Percentiles rank a stretch among this genome's conserved stretches.
phyloP scores from a whole-genome alignment of 1,140 invertebrate genomes.

The Pseudomyrmex dendroicus region DNA sequence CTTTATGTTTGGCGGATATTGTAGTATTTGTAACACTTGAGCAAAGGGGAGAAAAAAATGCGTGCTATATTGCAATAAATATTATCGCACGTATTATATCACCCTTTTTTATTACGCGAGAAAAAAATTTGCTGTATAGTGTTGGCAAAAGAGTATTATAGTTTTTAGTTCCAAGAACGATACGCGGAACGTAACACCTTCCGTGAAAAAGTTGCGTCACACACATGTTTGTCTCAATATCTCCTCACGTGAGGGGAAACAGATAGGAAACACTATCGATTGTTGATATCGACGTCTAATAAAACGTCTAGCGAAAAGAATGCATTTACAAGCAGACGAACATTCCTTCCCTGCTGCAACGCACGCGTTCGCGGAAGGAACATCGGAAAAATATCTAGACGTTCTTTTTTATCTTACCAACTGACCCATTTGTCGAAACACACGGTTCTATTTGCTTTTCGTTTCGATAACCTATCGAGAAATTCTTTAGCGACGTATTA shows the following conservation, averaged over 20 bases:
- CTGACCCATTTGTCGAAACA: constrained; percentile 61
- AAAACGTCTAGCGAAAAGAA: neutral
- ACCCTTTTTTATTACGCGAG: too few relatives aligned
- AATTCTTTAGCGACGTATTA: constrained; percentile 1
- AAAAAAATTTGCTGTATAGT: too few relatives aligned
- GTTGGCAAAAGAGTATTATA: too few relatives aligned
- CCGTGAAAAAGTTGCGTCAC: neutral
- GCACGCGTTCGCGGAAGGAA: constrained; percentile 24
- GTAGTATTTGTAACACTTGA: too few relatives aligned
- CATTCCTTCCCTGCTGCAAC: too few relatives aligned
- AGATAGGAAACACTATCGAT: neutral
- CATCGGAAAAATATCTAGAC: constrained; percentile 45
- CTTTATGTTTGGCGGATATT: too few relatives aligned
- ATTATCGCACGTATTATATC: too few relatives aligned
- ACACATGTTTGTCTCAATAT: neutral
- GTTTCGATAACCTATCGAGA: constrained; percentile 25
- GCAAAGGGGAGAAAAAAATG: too few relatives aligned
- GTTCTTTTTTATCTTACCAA: constrained; percentile 57
- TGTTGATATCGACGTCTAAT: neutral
- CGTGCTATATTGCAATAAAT: too few relatives aligned
- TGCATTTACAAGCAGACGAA: too few relatives aligned
- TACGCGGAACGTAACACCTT: too few relatives aligned
- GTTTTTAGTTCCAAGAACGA: too few relatives aligned
- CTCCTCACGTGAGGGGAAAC: neutral
- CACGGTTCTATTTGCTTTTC: constrained; percentile 56